These are phyloP conservation scores for Palythoa caribaeorum DNA, from an alignment of 92 coral and sea anemone genomes.

Conservation along the genomic window DNA sequence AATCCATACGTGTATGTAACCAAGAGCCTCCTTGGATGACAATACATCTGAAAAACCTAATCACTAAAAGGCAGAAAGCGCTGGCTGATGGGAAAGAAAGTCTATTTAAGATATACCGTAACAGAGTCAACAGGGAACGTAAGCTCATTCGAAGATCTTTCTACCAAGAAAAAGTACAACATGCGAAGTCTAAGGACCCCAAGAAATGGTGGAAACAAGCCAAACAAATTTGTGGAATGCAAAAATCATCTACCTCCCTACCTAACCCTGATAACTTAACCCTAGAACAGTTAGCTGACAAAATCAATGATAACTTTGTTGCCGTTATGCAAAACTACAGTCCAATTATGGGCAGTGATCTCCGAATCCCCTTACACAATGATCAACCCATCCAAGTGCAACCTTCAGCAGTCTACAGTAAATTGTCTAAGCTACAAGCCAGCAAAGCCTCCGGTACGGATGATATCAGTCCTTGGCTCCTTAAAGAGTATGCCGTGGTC, in stretches of 20 bases:
- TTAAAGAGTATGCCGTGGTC: conserved; percentile 41
- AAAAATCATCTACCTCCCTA: conserved; percentile 14
- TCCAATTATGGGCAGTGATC: background rate
- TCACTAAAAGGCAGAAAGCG: background rate
- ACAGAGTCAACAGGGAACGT: background rate
- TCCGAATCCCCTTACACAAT: conserved; percentile 10
- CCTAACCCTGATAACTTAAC: conserved; percentile 11
- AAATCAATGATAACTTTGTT: conserved; percentile 11
- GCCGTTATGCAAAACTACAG: conserved; percentile 19
- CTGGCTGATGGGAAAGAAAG: conserved; percentile 20
- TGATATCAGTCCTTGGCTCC: conserved; percentile 42
- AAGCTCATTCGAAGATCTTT: conserved; percentile 12
- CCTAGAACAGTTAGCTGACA: conserved; percentile 14
- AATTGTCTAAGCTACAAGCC: conserved; percentile 43
- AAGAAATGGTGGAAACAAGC: conserved; percentile 26
- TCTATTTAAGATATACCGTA: conserved; percentile 1
- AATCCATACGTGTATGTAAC: conserved; percentile 19
- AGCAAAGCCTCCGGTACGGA: conserved; percentile 49
- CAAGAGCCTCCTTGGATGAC: background rate
- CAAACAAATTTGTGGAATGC: conserved; percentile 10
- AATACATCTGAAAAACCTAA: background rate
- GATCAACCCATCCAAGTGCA: conserved; percentile 20
- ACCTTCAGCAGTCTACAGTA: background rate
- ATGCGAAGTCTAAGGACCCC: conserved; percentile 21
- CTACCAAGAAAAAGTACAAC: conserved; percentile 24